phyloP scores from a whole-genome alignment of 2,113 vertebrate genomes.

The Phasianus colchicus region DNA sequence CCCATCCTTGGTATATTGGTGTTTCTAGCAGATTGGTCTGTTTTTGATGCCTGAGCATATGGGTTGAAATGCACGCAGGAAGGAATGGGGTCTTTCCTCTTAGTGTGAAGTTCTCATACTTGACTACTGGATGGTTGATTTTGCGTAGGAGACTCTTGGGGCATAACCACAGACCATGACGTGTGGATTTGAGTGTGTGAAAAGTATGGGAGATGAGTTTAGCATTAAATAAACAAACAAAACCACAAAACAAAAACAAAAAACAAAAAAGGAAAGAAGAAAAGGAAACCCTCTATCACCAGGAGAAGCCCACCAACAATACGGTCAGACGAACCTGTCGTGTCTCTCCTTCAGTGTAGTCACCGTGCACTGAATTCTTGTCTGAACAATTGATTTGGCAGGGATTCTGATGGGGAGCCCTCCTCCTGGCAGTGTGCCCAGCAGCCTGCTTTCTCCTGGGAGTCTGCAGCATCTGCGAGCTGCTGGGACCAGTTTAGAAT shows the following conservation, averaged over 20 bases:
- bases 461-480: neutral
- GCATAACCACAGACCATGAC: neutral
- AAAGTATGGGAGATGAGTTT: neutral
- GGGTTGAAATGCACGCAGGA: slow-evolving; percentile 2
- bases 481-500: neutral
- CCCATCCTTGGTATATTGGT: slow-evolving; percentile 44
- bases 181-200: neutral
- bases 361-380: neutral
- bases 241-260: too few relatives aligned
- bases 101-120: slow-evolving; percentile 10
- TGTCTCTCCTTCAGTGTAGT: neutral
- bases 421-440: neutral
- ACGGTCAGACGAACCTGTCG: neutral
- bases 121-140: slow-evolving; percentile 50
- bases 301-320: neutral
- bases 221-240: neutral
- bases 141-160: slow-evolving; percentile 13
- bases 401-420: neutral
- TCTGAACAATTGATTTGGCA: neutral
- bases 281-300: neutral
- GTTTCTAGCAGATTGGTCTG: slow-evolving; percentile 43
- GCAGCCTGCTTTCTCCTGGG: neutral
- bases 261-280: neutral
- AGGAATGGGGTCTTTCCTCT: neutral
- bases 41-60: slow-evolving; percentile 28